A percentile compares a stretch with the other conserved stretches of the same genome.
Evolutionary conservation across 2,797 vertebrate species (phyloP).

Genomic region (Ctenopoma kingsleyae): DNA sequence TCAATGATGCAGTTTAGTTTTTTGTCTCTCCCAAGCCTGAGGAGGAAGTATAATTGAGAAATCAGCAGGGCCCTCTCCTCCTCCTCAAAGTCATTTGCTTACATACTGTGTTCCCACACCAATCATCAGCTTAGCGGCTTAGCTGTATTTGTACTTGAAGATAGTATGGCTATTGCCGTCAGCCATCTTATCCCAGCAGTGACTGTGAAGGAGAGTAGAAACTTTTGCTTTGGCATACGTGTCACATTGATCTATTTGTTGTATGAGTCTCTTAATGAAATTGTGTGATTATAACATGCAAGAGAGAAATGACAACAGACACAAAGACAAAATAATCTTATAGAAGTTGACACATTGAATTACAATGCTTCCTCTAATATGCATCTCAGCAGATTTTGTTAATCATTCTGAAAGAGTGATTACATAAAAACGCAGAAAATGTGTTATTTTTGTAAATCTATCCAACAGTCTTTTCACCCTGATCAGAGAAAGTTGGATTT

Average conservation of each 20-base stretch:
- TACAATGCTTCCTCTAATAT: slow-evolving; percentile 34
- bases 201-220: slow-evolving; percentile 70
- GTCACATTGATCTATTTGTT: slow-evolving; percentile 78
- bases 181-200: slow-evolving; percentile 79
- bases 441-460: slow-evolving; percentile 17
- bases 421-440: slow-evolving; percentile 32
- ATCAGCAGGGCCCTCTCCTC: slow-evolving; percentile 83
- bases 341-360: slow-evolving; percentile 15
- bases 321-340: slow-evolving; percentile 36
- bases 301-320: slow-evolving; percentile 42
- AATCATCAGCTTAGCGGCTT: slow-evolving; percentile 88
- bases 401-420: slow-evolving; percentile 37
- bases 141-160: slow-evolving; percentile 88
- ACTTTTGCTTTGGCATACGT: slow-evolving; percentile 74
- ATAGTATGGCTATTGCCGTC: slow-evolving; percentile 82
- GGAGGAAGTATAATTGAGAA: slow-evolving; percentile 87
- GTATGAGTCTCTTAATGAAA: slow-evolving; percentile 67
- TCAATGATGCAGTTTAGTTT: slow-evolving; percentile 77
- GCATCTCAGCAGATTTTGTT: slow-evolving; percentile 31
- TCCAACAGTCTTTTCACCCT: slow-evolving; percentile 27
- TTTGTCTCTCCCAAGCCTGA: slow-evolving; percentile 75
- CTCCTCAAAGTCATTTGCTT: slow-evolving; percentile 86
- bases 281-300: slow-evolving; percentile 71
- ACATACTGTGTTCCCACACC: slow-evolving; percentile 86
- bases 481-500: slow-evolving; percentile 45